A percentile compares a stretch with the other conserved stretches of the same genome.
Conservation (phyloP, 2,888 invertebrate genomes). For the Agonum fuliginosum region DNA sequence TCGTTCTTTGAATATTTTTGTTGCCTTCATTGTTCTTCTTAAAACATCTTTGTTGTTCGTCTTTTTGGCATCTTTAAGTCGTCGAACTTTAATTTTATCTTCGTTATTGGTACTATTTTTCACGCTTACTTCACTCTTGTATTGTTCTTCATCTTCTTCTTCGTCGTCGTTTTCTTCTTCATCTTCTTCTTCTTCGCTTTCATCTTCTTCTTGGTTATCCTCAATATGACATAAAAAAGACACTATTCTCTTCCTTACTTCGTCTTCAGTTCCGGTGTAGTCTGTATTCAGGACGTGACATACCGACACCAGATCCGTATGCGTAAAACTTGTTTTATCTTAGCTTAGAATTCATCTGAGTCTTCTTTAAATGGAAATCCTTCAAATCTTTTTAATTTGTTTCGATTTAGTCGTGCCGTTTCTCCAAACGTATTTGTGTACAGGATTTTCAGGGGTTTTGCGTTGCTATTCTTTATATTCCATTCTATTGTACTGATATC, state of each 20-base stretch:
- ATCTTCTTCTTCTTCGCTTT: neutral
- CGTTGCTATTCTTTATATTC: neutral
- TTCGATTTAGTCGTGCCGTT: neutral
- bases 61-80: slow-evolving; percentile 8
- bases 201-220: neutral
- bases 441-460: neutral
- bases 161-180: neutral
- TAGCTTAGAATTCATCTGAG: neutral
- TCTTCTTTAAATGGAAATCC: neutral
- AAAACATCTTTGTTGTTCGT: slow-evolving; percentile 15
- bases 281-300: slow-evolving; percentile 15
- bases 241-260: neutral
- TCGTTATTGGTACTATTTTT: neutral
- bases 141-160: neutral
- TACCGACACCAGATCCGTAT: slow-evolving; percentile 6
- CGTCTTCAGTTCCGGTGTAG: slow-evolving; percentile 11
- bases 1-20: too few species aligned
- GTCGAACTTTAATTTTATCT: neutral
- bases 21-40: neutral
- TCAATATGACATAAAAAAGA: neutral
- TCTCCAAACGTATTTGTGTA: slow-evolving; percentile 1
- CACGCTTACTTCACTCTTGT: neutral
- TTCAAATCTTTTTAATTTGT: slow-evolving; percentile 9
- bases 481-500: neutral
- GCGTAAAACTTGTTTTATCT: neutral